Percentiles rank a stretch among this genome's conserved stretches.
phyloP scores from a whole-genome alignment of 2,113 vertebrate genomes.

The Petromus typicus region DNA sequence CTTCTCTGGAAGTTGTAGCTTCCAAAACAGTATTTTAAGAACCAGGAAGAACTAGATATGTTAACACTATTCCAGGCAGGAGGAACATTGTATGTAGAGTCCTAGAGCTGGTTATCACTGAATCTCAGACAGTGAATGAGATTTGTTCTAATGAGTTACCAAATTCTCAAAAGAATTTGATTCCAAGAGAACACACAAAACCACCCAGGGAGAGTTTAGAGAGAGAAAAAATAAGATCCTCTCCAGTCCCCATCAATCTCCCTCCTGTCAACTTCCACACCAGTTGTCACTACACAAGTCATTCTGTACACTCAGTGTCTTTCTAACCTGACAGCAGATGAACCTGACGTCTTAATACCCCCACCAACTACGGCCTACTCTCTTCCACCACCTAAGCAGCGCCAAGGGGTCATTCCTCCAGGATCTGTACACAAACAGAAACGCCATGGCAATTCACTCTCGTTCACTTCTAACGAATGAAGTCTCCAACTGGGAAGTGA shows the following conservation, averaged over 20 bases:
- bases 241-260: neutral
- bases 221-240: neutral
- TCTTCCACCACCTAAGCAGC: neutral
- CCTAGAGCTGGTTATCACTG: neutral
- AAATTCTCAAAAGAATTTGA: slow-evolving; percentile 3
- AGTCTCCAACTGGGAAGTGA: neutral
- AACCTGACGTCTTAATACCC: neutral
- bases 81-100: neutral
- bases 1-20: neutral
- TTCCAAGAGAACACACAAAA: slow-evolving; percentile 14
- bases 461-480: slow-evolving; percentile 14
- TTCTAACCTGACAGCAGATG: neutral
- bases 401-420: neutral
- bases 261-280: neutral
- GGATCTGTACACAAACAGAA: neutral
- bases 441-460: neutral
- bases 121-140: neutral
- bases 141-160: neutral
- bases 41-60: neutral
- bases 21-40: neutral
- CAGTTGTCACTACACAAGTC: neutral
- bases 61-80: neutral
- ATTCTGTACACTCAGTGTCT: neutral
- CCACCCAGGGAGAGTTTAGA: neutral
- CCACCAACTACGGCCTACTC: neutral